These are phyloP conservation scores for Philotrypesis tridentata DNA, from an alignment of 1,140 invertebrate species.

Conservation along the genomic window DNA sequence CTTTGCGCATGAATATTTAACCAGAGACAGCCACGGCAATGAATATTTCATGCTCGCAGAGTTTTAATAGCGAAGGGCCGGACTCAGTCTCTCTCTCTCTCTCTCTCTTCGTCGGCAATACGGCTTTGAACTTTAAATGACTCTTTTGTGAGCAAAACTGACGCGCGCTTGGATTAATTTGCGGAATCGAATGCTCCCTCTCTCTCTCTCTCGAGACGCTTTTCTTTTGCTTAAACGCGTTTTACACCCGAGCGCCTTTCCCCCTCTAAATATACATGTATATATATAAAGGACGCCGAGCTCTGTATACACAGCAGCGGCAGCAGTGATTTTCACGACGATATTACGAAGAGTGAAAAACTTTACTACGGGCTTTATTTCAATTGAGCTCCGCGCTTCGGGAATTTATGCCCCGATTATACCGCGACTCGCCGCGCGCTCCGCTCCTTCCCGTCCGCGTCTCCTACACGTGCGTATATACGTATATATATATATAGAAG, in stretches of 20 bases:
- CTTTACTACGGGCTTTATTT: conserved; percentile 41
- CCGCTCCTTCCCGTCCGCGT: too few species aligned
- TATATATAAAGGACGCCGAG: background rate
- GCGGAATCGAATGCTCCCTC: conserved; percentile 34
- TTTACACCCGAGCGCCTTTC: background rate
- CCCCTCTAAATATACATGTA: background rate
- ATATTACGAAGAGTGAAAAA: conserved; percentile 29
- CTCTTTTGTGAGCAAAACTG: conserved; percentile 43
- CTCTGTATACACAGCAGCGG: background rate
- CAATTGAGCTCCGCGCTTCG: conserved; percentile 19
- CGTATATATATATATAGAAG: too few species aligned
- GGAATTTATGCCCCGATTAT: conserved; percentile 35
- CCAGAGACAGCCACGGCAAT: conserved; percentile 23
- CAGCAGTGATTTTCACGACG: conserved; percentile 12
- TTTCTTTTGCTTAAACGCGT: background rate
- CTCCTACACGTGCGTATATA: too few species aligned
- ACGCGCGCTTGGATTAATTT: conserved; percentile 33
- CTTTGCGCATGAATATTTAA: conserved; percentile 49
- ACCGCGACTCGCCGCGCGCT: background rate
- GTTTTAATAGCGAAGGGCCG: conserved; percentile 38
- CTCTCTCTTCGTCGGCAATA: background rate
- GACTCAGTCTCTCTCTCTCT: background rate
- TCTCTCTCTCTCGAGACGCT: too few species aligned
- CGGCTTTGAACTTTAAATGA: conserved; percentile 47
- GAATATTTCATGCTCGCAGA: conserved; percentile 43